Evolutionary conservation across 1,140 invertebrate genomes (phyloP), one percentile per base, ranked within the genome.

Genomic region (Venturia canescens): DNA sequence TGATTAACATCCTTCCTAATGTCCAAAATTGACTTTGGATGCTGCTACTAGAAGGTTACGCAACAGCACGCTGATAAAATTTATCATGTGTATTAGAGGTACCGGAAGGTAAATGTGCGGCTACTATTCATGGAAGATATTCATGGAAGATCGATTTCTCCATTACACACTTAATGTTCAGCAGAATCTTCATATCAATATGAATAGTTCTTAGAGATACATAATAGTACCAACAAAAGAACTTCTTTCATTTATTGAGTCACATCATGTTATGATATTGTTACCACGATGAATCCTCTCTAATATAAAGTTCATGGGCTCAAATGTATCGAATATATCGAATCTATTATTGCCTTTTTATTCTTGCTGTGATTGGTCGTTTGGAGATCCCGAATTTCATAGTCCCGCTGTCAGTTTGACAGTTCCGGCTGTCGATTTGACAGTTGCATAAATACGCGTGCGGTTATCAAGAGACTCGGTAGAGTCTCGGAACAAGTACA

Each of bases 31-130:
- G 53, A 74, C 27, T 48, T 53, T 4, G 15, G 44, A 53, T 74
- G 21, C 21, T 71, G 23, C 71, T 74, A 76, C 72, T 53, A 63
- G 72, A 60, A 75, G 23, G 3, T 1, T 15, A 76, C n/a, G 18
- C 74, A 1, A 57, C 4, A 13, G 74, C 27, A n/a, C 23, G 16
- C 57, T 3, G 27, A 2, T 57, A 6, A 16, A 23, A 76, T 44
- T 44, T 11, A 11, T 76, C 72, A 21, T 13, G 21, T 44, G 26
- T 74, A 6, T 7, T 31, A 48, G 31, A 77, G 21, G 60, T 77
- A 57, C 75, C 75, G 75, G 75, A 77, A 77, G 75, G n/a, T n/a
- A 66, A 77, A 57, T 57, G 57, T 77, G 75, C 18, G 60, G 75
- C 75, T 60, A 34, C 29, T 60, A 3, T 74, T 13, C 29, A 27